Conservation (phyloP, 2,797 vertebrate genomes). For the Astyanax mexicanus region DNA sequence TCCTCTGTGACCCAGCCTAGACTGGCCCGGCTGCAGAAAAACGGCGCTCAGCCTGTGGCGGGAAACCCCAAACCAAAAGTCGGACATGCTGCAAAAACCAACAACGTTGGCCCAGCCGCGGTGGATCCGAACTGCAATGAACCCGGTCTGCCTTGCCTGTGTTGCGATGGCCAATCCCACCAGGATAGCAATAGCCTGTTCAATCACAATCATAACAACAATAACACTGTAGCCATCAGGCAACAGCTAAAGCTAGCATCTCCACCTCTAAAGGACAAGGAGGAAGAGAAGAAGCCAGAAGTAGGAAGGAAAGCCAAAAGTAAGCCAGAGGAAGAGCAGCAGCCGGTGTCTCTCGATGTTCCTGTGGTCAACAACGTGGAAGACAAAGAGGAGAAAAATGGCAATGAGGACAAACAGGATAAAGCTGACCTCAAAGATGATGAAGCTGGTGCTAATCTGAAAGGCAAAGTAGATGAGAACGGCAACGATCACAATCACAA, state of each 20-base stretch:
- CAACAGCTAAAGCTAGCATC: conserved; percentile 77
- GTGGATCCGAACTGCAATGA: conserved; percentile 93
- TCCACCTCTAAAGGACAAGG: conserved; percentile 64
- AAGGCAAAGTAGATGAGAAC: conserved; percentile 64
- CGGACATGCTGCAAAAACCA: conserved; percentile 58
- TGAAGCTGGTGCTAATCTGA: conserved; percentile 67
- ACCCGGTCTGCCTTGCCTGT: conserved; percentile 88
- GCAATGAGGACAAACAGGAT: conserved; percentile 67
- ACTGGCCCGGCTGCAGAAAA: conserved; percentile 68
- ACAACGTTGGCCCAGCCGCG: conserved; percentile 54
- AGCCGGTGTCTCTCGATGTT: conserved; percentile 58
- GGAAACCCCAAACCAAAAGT: conserved; percentile 74
- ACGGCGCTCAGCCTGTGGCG: conserved; percentile 55
- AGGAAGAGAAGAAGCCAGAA: conserved; percentile 50
- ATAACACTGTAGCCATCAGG: conserved; percentile 80
- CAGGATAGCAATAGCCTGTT: conserved; percentile 84
- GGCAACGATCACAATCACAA: conserved; percentile 57
- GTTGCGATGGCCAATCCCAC: conserved; percentile 84
- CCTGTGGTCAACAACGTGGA: conserved; percentile 26
- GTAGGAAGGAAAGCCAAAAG: conserved; percentile 47
- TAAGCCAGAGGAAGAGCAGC: conserved; percentile 55
- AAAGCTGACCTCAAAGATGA: conserved; percentile 70
- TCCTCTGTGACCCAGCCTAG: conserved; percentile 68
- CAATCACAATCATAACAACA: conserved; percentile 82
- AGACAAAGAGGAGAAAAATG: conserved; percentile 62